phyloP scores from a whole-genome alignment of 2,888 invertebrate species.

The Drosophila neonasuta region DNA sequence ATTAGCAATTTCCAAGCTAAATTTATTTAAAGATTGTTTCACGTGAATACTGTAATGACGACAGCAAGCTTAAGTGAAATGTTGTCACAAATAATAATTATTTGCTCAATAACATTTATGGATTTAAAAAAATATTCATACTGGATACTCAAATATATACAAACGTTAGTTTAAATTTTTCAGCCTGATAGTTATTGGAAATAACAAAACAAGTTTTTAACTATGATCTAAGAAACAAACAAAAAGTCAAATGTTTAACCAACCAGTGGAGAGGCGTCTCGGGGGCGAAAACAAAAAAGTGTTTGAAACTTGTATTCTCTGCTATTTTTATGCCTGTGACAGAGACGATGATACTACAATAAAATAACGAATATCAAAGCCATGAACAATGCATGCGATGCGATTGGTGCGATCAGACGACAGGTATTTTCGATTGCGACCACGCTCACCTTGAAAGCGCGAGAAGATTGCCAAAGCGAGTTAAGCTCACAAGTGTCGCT shows the following conservation, averaged over 20 bases:
- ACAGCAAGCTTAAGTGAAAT: no score
- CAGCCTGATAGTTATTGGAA: slow-evolving; percentile 3
- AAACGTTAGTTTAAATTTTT: no score
- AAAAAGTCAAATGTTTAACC: slow-evolving; percentile 50
- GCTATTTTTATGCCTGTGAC: slow-evolving; percentile 62
- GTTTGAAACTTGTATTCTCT: slow-evolving; percentile 34
- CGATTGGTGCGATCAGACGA: slow-evolving; percentile 39
- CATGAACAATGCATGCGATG: slow-evolving; percentile 6
- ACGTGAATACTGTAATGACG: no score
- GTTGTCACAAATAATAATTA: no score
- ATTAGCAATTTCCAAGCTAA: no score
- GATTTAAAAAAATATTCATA: no score
- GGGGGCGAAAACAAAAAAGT: slow-evolving; percentile 33
- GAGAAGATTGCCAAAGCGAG: slow-evolving; percentile 45
- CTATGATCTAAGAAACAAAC: slow-evolving; percentile 30
- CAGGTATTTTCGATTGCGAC: slow-evolving; percentile 68
- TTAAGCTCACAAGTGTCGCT: slow-evolving; percentile 28
- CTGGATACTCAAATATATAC: no score
- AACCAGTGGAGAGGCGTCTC: not conserved
- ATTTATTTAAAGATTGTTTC: no score
- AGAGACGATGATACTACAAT: slow-evolving; percentile 25
- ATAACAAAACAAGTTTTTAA: slow-evolving; percentile 56
- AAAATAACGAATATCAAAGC: slow-evolving; percentile 7
- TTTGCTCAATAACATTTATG: no score
- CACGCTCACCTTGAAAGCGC: slow-evolving; percentile 64